phyloP scores from a whole-genome alignment of 2,113 vertebrate genomes.

The Dermatemys mawii region DNA sequence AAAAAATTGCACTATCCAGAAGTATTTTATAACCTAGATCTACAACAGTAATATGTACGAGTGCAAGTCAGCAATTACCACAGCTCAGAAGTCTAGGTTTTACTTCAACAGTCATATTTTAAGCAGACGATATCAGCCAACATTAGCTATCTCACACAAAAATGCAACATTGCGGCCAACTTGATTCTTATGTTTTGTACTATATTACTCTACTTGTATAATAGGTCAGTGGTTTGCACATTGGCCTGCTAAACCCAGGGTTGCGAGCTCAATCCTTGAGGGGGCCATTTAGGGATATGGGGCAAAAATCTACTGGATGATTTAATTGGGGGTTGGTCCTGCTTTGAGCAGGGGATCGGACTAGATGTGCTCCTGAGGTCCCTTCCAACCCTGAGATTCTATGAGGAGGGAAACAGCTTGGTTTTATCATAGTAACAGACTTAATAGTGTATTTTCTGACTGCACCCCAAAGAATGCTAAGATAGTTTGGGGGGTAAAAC shows the following conservation, averaged over 20 bases:
- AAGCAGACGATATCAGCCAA: neutral
- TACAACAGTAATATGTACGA: neutral
- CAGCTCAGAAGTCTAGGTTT: fast-evolving
- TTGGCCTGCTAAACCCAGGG: too few relatives aligned
- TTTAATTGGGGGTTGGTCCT: too few relatives aligned
- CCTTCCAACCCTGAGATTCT: too few relatives aligned
- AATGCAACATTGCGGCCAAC: neutral
- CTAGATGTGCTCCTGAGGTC: too few relatives aligned
- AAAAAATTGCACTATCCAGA: neutral
- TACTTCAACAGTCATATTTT: neutral
- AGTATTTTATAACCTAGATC: fast-evolving
- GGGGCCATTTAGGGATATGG: too few relatives aligned
- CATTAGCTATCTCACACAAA: neutral
- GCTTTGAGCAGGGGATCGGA: too few relatives aligned
- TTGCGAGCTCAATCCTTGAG: too few relatives aligned
- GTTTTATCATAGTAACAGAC: neutral
- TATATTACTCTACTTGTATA: neutral
- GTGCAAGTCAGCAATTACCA: neutral
- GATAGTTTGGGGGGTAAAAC: neutral
- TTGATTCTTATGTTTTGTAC: neutral
- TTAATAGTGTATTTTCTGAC: neutral
- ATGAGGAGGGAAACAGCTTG: neutral
- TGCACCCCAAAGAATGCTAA: neutral
- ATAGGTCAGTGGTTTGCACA: too few relatives aligned
- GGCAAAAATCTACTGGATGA: too few relatives aligned